A percentile compares a stretch with the other conserved stretches of the same genome.
These are phyloP conservation scores for Protonemura montana DNA, from an alignment of 2,888 invertebrate genomes.

Conservation along the genomic window DNA sequence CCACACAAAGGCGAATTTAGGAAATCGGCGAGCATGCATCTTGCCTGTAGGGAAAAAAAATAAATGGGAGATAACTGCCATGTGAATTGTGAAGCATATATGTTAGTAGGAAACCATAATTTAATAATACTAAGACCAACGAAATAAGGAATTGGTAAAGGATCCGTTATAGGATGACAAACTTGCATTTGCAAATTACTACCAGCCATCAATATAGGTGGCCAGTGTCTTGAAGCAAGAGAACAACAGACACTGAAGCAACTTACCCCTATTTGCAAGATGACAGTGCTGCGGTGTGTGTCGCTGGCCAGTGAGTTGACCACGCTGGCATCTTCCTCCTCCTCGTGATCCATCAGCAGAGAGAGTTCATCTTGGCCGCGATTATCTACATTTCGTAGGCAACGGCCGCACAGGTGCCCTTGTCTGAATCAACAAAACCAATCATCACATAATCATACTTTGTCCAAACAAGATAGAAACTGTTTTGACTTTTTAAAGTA, in stretches of 20 bases:
- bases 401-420: slow-evolving; percentile 83
- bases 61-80: slow-evolving; percentile 1
- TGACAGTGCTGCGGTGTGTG: slow-evolving; percentile 52
- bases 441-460: too few species aligned
- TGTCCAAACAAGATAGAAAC: too few species aligned
- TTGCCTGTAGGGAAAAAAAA: slow-evolving; percentile 23
- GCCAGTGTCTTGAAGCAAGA: too few species aligned
- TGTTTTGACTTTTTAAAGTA: too few species aligned
- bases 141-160: background rate
- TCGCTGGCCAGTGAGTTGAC: slow-evolving; percentile 54
- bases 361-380: slow-evolving; percentile 65
- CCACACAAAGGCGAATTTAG: background rate
- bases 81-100: background rate
- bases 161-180: background rate
- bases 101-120: background rate
- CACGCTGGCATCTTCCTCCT: slow-evolving; percentile 70
- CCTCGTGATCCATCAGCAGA: slow-evolving; percentile 71
- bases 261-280: slow-evolving; percentile 51
- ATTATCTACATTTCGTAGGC: slow-evolving; percentile 72
- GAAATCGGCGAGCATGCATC: slow-evolving; percentile 29
- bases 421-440: slow-evolving; percentile 64
- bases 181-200: background rate
- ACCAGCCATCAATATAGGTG: background rate
- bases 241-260: background rate
- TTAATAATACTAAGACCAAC: too few species aligned